A percentile compares a stretch with the other conserved stretches of the same genome.
phyloP scores from a whole-genome alignment of 2,797 vertebrate genomes.

The Alca torda region DNA sequence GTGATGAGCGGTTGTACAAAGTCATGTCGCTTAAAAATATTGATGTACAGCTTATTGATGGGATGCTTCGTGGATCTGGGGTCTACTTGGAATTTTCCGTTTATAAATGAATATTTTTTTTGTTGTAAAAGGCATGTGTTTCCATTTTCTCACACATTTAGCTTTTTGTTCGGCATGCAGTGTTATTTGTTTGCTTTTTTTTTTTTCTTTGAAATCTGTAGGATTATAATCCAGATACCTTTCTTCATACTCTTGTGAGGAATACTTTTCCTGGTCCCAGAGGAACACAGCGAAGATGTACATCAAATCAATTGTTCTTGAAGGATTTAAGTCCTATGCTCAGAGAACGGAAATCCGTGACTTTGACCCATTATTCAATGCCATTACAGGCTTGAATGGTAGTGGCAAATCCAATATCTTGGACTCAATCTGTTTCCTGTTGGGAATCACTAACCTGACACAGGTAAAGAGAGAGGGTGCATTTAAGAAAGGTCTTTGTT shows the following conservation, averaged over 20 bases:
- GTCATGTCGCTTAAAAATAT: not conserved
- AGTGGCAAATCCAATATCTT: conserved; percentile 97
- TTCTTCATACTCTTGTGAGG: not conserved
- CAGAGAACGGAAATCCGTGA: conserved; percentile 89
- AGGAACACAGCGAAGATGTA: conserved; percentile 79
- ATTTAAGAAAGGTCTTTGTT: not conserved
- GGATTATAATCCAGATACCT: not conserved
- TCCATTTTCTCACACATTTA: rapidly evolving
- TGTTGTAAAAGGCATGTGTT: not conserved
- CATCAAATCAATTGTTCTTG: conserved; percentile 90
- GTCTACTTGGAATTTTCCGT: rapidly evolving
- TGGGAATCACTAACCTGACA: conserved; percentile 89
- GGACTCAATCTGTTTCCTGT: conserved; percentile 94
- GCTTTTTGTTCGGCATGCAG: not conserved
- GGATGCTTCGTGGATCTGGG: not conserved
- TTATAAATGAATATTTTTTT: not conserved
- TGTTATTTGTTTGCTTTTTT: not conserved
- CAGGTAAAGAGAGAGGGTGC: conserved; percentile 79
- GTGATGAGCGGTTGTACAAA: rapidly evolving
- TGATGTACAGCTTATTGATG: not conserved
- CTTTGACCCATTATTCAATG: conserved; percentile 95
- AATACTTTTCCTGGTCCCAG: not conserved
- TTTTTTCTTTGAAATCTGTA: not conserved
- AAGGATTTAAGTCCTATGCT: conserved; percentile 97
- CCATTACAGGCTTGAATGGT: conserved; percentile 95